Percentiles rank a stretch among this genome's conserved stretches.
These are phyloP conservation scores for Lamellibrachia luymesi DNA, from an alignment of 1,140 invertebrate species.

Conservation along the genomic window DNA sequence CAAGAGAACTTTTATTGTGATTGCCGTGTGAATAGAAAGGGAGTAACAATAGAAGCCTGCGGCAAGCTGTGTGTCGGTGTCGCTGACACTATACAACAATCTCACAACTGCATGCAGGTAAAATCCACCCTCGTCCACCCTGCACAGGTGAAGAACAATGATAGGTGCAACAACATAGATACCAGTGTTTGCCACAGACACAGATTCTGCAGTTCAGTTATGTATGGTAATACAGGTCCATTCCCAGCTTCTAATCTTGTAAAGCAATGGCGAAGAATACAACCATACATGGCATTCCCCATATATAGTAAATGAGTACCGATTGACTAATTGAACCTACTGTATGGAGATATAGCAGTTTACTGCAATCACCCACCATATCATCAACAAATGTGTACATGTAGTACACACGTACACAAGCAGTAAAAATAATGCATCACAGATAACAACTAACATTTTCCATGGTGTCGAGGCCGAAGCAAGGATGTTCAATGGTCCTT, in stretches of 20 bases:
- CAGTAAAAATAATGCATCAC: not conserved
- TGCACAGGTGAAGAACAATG: too few species aligned
- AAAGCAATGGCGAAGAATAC: not conserved
- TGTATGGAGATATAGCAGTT: not conserved
- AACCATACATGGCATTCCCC: not conserved
- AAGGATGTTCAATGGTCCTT: not conserved
- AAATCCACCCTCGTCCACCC: too few species aligned
- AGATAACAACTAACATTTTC: not conserved
- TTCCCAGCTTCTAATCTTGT: not conserved
- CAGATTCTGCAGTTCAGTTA: too few species aligned
- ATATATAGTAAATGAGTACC: not conserved
- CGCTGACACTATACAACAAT: too few species aligned
- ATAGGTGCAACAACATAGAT: too few species aligned
- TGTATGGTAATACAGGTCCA: not conserved
- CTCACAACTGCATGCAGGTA: too few species aligned
- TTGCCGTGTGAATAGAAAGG: too few species aligned
- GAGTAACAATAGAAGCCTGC: too few species aligned
- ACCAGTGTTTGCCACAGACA: too few species aligned
- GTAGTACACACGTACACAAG: not conserved
- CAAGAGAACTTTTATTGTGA: too few species aligned
- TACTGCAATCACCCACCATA: not conserved
- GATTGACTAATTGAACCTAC: not conserved
- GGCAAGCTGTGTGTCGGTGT: too few species aligned
- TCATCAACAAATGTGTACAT: not conserved
- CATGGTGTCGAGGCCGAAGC: not conserved